Percentiles rank a stretch among this genome's conserved stretches.
These are phyloP conservation scores for Capitulum mitella DNA, from an alignment of 2,888 invertebrate species.

Conservation along the genomic window DNA sequence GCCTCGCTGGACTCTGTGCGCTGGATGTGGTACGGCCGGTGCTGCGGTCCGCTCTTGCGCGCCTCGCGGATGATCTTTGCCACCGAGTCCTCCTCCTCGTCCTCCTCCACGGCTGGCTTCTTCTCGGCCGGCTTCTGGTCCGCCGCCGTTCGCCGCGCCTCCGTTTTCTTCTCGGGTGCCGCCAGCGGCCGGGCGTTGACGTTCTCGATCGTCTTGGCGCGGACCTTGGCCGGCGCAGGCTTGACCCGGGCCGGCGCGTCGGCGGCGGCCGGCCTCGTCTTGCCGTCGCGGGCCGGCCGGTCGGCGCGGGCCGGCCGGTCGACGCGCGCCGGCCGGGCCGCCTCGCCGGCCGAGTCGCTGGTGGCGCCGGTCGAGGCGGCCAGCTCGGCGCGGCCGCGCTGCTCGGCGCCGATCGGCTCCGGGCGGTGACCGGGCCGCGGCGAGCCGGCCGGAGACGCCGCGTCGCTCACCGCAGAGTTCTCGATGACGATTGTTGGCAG, in stretches of 20 bases:
- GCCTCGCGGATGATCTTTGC: neutral
- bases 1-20: constrained; percentile 80
- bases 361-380: neutral
- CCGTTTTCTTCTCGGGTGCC: neutral
- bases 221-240: constrained; percentile 9
- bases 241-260: neutral
- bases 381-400: neutral
- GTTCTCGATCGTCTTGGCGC: constrained; percentile 34
- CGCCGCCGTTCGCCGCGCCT: too few species aligned
- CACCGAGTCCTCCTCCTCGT: neutral
- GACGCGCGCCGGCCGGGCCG: constrained; percentile 26
- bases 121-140: neutral
- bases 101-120: constrained; percentile 11
- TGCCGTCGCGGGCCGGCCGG: too few species aligned
- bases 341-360: constrained; percentile 26
- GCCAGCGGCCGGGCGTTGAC: neutral
- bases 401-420: constrained; percentile 27
- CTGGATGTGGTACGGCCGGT: constrained; percentile 54
- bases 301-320: neutral
- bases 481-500: constrained; percentile 69
- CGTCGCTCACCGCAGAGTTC: constrained; percentile 45
- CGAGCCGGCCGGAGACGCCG: constrained; percentile 26
- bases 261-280: neutral
- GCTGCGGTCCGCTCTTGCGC: constrained; percentile 25
- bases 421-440: constrained; percentile 28